Base-by-base conservation (phyloP, 2,113 vertebrate species). In the Triplophysa rosa region DNA sequence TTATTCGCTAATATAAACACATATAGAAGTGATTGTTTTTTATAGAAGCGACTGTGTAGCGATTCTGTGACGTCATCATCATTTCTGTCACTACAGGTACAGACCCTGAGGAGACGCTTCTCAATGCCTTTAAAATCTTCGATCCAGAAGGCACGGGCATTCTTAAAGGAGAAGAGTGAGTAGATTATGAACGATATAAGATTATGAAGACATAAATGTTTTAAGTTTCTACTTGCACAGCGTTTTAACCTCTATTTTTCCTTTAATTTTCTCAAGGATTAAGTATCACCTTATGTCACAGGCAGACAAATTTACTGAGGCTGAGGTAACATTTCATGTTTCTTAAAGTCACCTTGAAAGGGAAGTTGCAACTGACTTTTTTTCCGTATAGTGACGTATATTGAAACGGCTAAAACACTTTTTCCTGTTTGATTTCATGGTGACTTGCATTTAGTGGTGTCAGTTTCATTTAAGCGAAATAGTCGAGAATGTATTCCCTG, bases 101-200 rank as follows among this genome's bases (percentile, higher is more conserved):
- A 0, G 96, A 97, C 86, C 94, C 95, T 0, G 95, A 97, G 88
- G 95, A 96, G 89, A 95, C 94, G 82, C 95, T 97, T 80, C 90
- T 97, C 59, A 95, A 95, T 0, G 96, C 96, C 85, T 97, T 97
- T 83, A 95, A 95, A 89, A 93, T 96, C 87, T 97, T 97, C 3
- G 95, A 97, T 87, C 91, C 93, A 8, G 95, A 96, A 83, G 94
- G 91, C 75, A 95, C 92, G 84, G 96, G 95, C 29, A 88, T 93
- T 64, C 85, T 97, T 84, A 95, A 93, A 90, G 95, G 94, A 82
- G 96, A 96, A 10, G 94, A 96, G 95, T 97, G 89, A 93, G 96
- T 89, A 16, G 11, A 56, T 40, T 52, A 9, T 21, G 37, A 37
- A 9, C n/a, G 16, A 58, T n/a, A 52, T 11, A 6, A 16, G 49